Conservation (phyloP, 2,888 invertebrate species). For the Tyria jacobaeae region DNA sequence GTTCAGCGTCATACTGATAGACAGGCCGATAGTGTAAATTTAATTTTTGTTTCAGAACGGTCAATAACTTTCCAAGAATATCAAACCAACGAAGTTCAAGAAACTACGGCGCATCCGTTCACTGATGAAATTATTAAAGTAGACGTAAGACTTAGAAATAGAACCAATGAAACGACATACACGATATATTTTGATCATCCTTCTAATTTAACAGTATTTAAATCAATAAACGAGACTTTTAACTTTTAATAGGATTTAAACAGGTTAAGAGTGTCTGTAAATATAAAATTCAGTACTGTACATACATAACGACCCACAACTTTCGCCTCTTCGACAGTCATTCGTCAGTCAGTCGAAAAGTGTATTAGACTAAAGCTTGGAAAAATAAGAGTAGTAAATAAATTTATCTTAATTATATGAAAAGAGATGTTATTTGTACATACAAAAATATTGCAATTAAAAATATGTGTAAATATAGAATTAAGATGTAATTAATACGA, state of each 20-base stretch:
- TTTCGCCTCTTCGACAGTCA: no score
- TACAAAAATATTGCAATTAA: neutral
- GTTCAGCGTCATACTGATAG: no score
- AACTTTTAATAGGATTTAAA: no score
- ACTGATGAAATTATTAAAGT: neutral
- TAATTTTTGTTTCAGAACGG: slow-evolving; percentile 10
- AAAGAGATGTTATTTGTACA: neutral
- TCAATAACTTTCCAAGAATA: slow-evolving; percentile 8
- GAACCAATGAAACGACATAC: slow-evolving; percentile 1
- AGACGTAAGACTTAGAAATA: neutral
- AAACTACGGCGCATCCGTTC: neutral
- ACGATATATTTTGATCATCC: slow-evolving; percentile 13
- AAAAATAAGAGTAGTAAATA: neutral
- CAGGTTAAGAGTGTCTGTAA: no score
- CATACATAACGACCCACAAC: no score
- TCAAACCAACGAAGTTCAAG: neutral
- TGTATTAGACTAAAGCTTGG: neutral
- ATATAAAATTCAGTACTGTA: no score
- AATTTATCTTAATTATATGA: neutral
- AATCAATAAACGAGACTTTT: neutral
- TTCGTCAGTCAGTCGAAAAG: no score
- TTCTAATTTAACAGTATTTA: neutral
- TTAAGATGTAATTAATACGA: neutral
- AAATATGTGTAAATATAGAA: neutral
- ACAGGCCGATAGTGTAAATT: neutral